Evolutionary conservation across 92 coral and sea anemone genomes (phyloP).

Genomic region (Scolanthus callimorphus): DNA sequence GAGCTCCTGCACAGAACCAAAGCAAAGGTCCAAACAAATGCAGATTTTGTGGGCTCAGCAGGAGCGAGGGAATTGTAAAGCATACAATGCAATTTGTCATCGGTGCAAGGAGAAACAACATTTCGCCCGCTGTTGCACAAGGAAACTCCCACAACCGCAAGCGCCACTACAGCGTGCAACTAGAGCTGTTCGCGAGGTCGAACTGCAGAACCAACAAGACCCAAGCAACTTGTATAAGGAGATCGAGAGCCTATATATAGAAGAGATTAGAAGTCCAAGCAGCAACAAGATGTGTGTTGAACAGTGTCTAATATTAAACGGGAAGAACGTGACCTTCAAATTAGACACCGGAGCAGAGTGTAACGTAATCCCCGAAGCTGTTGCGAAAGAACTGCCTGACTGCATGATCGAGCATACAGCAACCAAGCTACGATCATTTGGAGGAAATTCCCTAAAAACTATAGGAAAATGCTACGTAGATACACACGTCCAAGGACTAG

Average conservation of each 20-base stretch:
- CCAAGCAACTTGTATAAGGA: background rate
- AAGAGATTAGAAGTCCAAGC: background rate
- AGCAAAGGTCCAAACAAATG: conserved; percentile 10
- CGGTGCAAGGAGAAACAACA: conserved; percentile 31
- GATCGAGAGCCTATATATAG: background rate
- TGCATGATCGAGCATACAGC: conserved; percentile 11
- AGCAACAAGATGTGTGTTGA: background rate
- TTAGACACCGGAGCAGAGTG: conserved; percentile 35
- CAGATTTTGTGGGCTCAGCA: conserved; percentile 39
- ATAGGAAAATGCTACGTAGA: conserved; percentile 24
- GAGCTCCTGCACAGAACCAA: background rate
- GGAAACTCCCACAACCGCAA: background rate
- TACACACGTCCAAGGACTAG: conserved; percentile 6
- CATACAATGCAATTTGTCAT: conserved; percentile 25
- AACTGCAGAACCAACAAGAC: conserved; percentile 7
- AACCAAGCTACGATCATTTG: conserved; percentile 22
- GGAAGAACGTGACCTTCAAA: conserved; percentile 12
- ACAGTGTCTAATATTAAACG: background rate
- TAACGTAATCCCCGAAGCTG: conserved; percentile 14
- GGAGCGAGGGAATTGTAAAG: conserved; percentile 8
- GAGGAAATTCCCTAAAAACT: conserved; percentile 24
- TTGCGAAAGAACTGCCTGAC: conserved; percentile 20
- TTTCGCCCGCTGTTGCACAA: conserved; percentile 38
- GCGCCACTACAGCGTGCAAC: conserved; percentile 6
- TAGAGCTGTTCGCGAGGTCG: conserved; percentile 18